Base-by-base conservation (phyloP, 2,888 invertebrate genomes). In the Euplexia lucipara region DNA sequence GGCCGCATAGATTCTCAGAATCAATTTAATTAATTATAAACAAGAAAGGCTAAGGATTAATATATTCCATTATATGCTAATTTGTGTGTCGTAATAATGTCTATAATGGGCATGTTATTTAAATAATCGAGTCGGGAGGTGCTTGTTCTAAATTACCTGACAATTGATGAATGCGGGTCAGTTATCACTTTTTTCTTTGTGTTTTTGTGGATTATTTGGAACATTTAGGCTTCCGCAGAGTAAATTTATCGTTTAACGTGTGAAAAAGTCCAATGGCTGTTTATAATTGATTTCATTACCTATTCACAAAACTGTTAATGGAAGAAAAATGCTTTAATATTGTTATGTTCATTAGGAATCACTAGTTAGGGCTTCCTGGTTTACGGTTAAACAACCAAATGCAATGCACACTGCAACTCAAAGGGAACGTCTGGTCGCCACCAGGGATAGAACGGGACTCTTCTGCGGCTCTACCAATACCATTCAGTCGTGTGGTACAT, bases 1-100 rank as follows among this genome's bases (percentile, higher is more conserved):
- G 61, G 48, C 54, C 44, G 51, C 35, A 48, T 37, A 26, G 34
- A 51, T 44, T 62, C 45, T 42, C 14, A 34, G 53, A 51, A 59
- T 35, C 34, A 53, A 57, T 58, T 58, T 65, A 14, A 52, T 62
- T 69, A 56, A 62, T 56, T 47, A 41, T 59, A 47, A 61, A 58
- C 39, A 58, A 59, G 56, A 63, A 58, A 57, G 30, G 58, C 42
- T 47, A 45, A 54, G 45, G 26, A 65, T 60, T 67, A 61, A 69
- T 77, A 45, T 52, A 73, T 75, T 70, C 61, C 66, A 70, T 82
- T 81, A 70, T 77, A 82, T 80, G 75, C 45, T 67, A 78, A 78
- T 81, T 58, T 35, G 22, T 54, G 53, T 68, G 77, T 70, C 58
- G 76, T 82, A 78, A 78, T 79, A 54, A 54, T 63, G 35, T 47